Evolutionary conservation across 2,113 vertebrate species (phyloP).

Genomic region (Lophochroa leadbeateri): DNA sequence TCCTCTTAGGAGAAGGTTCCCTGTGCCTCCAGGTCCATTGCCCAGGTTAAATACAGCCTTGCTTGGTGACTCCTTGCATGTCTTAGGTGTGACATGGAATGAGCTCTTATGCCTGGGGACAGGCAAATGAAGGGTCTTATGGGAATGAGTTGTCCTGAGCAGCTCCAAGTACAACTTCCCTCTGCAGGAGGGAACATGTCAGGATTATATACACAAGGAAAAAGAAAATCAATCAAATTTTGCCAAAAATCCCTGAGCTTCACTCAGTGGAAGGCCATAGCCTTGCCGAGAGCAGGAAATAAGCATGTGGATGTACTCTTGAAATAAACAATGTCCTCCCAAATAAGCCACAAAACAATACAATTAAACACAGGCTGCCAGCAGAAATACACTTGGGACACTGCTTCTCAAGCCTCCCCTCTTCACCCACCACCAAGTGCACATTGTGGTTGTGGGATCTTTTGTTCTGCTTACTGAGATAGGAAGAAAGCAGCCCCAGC

Average conservation of each 20-base stretch:
- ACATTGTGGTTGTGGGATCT: accelerated
- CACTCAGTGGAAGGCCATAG: not conserved
- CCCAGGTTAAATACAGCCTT: not conserved
- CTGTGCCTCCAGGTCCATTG: not conserved
- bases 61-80: not conserved
- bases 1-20: not conserved
- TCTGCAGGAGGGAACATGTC: not conserved
- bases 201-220: not conserved
- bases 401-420: not conserved
- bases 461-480: not conserved
- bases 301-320: not conserved
- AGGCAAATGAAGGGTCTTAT: not conserved
- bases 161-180: slow-evolving; percentile 38
- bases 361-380: not conserved
- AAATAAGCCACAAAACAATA: not conserved
- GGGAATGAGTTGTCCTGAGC: not conserved
- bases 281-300: not conserved
- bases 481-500: not conserved
- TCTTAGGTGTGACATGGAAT: not conserved
- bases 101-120: not conserved
- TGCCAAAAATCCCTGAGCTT: not conserved
- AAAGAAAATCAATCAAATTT: not conserved
- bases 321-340: not conserved
- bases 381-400: not conserved
- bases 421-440: not conserved